phyloP scores from a whole-genome alignment of 1,140 invertebrate species.

The Telenomus remus region DNA sequence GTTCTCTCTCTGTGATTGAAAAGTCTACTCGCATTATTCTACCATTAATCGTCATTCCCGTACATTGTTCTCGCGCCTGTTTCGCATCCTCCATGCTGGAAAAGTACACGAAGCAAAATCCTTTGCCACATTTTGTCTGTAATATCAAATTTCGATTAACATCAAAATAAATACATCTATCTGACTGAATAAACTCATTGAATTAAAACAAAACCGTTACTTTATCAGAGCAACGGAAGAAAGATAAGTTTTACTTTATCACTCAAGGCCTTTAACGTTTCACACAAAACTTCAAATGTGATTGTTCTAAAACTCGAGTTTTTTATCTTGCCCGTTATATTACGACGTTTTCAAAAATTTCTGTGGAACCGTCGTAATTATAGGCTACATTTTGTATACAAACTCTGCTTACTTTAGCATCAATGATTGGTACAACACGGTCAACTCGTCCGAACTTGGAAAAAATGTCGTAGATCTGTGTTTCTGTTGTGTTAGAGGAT shows the following conservation, averaged over 20 bases:
- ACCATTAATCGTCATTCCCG: slow-evolving; percentile 95
- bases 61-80: slow-evolving; percentile 94
- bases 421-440: slow-evolving; percentile 95
- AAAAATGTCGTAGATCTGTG: slow-evolving; percentile 95
- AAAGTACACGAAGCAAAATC: slow-evolving; percentile 98
- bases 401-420: slow-evolving; percentile 87
- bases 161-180: slow-evolving; percentile 5
- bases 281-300: slow-evolving; percentile 58
- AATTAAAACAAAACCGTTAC: too few species aligned
- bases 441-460: slow-evolving; percentile 94
- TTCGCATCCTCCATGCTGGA: slow-evolving; percentile 92
- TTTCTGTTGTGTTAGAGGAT: slow-evolving; percentile 93
- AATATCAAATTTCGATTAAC: slow-evolving; percentile 17
- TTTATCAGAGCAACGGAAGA: too few species aligned
- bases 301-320: slow-evolving; percentile 71
- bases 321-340: slow-evolving; percentile 58
- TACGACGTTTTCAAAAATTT: slow-evolving; percentile 1
- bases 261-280: slow-evolving; percentile 72
- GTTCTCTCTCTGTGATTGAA: slow-evolving; percentile 97
- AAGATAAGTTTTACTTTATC: slow-evolving; percentile 26
- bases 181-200: too few species aligned
- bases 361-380: not conserved
- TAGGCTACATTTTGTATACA: not conserved
- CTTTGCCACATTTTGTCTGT: slow-evolving; percentile 92
- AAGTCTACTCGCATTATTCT: slow-evolving; percentile 95